Conservation (phyloP, 2,797 vertebrate genomes). For the Pseudochaenichthys georgianus region DNA sequence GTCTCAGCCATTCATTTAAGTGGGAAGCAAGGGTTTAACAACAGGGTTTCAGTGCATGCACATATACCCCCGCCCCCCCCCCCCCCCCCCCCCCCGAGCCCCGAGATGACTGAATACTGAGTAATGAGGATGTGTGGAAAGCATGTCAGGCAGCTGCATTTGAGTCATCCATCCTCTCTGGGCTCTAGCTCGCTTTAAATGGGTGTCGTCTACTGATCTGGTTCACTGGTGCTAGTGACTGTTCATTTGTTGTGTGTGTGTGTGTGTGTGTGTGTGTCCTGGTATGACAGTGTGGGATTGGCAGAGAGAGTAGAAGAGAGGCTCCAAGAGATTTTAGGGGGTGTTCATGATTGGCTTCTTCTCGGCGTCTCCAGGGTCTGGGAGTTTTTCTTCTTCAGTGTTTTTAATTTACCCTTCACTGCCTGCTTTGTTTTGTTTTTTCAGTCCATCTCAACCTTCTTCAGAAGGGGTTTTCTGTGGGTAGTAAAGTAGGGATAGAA, state of each 20-base stretch:
- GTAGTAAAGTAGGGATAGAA: background rate
- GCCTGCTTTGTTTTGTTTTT: background rate
- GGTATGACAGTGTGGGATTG: conserved; percentile 23
- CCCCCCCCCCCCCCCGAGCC: conserved; percentile 45
- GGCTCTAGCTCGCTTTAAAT: conserved; percentile 51
- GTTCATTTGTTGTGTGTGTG: conserved; percentile 25
- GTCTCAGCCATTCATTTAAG: conserved; percentile 35
- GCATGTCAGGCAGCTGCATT: conserved; percentile 79
- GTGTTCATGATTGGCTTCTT: conserved; percentile 32
- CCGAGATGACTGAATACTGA: conserved; percentile 74
- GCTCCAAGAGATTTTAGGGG: conserved; percentile 25
- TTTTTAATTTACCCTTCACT: conserved; percentile 12
- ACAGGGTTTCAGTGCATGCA: conserved; percentile 62
- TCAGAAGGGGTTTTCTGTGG: conserved; percentile 2
- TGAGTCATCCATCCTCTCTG: conserved; percentile 77
- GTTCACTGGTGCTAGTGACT: conserved; percentile 41
- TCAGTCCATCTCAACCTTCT: background rate
- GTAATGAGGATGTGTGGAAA: conserved; percentile 84
- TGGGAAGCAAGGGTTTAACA: conserved; percentile 51
- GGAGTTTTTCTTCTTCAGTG: background rate
- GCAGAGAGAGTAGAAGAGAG: conserved; percentile 12
- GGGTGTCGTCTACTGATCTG: conserved; percentile 56
- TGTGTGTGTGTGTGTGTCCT: conserved; percentile 1
- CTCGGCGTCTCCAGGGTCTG: background rate
- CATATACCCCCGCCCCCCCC: conserved; percentile 10